Evolutionary conservation across 2,113 vertebrate genomes (phyloP).

Genomic region (Cervus canadensis): DNA sequence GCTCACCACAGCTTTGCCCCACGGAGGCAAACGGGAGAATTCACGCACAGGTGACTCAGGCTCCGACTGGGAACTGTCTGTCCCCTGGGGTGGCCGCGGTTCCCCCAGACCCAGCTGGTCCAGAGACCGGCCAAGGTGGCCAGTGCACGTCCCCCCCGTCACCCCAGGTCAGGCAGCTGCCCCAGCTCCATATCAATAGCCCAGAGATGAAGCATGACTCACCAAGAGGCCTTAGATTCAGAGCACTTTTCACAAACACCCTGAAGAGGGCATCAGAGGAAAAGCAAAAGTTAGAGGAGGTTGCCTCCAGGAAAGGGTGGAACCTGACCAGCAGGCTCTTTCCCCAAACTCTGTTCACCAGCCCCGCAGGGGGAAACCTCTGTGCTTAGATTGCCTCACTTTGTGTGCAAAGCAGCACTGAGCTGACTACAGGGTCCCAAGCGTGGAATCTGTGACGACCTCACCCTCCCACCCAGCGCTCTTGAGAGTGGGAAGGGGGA

Average conservation of each 20-base stretch:
- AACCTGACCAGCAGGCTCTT: too few species aligned
- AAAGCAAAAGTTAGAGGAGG: neutral
- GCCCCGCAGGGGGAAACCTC: neutral
- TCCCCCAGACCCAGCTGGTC: neutral
- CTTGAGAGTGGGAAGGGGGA: neutral
- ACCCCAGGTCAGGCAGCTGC: neutral
- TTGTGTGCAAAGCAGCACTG: neutral
- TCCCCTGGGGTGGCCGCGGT: neutral
- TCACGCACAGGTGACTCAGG: neutral
- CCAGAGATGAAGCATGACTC: neutral
- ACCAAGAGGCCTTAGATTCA: neutral
- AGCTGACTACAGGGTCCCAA: neutral
- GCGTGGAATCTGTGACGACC: neutral
- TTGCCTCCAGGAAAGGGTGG: neutral
- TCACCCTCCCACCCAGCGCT: too few species aligned
- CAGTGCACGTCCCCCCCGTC: fast-evolving
- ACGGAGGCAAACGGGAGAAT: neutral
- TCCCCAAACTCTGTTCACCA: neutral
- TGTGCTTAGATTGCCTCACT: neutral
- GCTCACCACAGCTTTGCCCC: neutral
- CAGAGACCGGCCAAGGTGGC: neutral
- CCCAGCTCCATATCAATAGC: neutral
- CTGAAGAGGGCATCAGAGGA: neutral
- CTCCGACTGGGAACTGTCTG: neutral
- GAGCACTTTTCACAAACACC: neutral